A percentile compares a stretch with the other conserved stretches of the same genome.
Conservation (phyloP, 2,888 invertebrate genomes). For the Perithous albicinctus region DNA sequence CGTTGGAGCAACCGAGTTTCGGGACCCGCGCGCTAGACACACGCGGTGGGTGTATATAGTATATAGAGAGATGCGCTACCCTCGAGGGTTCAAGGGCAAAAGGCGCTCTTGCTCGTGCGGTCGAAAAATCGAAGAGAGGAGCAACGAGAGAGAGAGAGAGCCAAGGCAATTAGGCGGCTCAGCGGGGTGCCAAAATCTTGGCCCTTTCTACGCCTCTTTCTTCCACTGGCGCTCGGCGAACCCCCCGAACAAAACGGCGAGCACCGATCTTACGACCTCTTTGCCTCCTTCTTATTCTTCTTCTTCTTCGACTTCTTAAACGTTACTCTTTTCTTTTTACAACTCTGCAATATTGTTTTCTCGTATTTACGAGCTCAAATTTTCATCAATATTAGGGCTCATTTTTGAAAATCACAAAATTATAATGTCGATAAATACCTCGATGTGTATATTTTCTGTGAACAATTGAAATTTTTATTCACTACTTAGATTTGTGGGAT, state of each 20-base stretch:
- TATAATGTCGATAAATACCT: too few relatives aligned
- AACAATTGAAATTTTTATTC: too few relatives aligned
- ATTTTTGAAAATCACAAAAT: too few relatives aligned
- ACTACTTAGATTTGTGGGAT: too few relatives aligned
- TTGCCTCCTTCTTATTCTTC: slow-evolving; percentile 71
- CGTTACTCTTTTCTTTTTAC: slow-evolving; percentile 57
- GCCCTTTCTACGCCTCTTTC: slow-evolving; percentile 66
- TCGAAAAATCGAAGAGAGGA: slow-evolving; percentile 60
- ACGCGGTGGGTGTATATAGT: slow-evolving; percentile 71
- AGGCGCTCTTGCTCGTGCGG: slow-evolving; percentile 40
- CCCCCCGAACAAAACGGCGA: slow-evolving; percentile 25
- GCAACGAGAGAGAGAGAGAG: slow-evolving; percentile 59
- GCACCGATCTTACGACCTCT: slow-evolving; percentile 65
- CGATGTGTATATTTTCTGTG: too few relatives aligned
- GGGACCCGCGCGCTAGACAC: slow-evolving; percentile 71
- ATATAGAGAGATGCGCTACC: slow-evolving; percentile 65
- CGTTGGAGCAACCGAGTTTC: slow-evolving; percentile 51
- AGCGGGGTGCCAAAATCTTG: slow-evolving; percentile 83
- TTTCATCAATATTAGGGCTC: too few relatives aligned
- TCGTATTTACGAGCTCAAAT: slow-evolving; percentile 43
- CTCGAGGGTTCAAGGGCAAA: slow-evolving; percentile 81
- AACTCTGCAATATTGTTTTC: slow-evolving; percentile 61
- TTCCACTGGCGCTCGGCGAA: slow-evolving; percentile 67
- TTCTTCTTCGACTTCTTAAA: slow-evolving; percentile 66
- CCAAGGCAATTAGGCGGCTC: slow-evolving; percentile 83